A percentile compares a stretch with the other conserved stretches of the same genome.
phyloP scores from a whole-genome alignment of 23 tunicate species.

The Ascidia mentula region DNA sequence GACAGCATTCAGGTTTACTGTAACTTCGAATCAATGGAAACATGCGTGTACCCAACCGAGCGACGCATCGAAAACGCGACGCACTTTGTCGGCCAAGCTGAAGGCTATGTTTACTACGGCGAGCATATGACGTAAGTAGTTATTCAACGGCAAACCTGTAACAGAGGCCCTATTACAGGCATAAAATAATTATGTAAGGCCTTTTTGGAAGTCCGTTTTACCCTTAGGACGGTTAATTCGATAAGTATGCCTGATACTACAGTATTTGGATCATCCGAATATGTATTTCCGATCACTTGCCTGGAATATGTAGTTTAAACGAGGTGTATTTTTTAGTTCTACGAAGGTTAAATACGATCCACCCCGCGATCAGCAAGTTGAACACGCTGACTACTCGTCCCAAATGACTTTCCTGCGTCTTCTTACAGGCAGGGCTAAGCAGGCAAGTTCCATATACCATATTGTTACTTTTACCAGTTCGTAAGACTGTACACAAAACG shows the following conservation, averaged over 20 bases:
- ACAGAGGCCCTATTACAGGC: no score
- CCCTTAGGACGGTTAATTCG: no score
- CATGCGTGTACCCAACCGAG: constrained; percentile 85
- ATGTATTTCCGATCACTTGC: no score
- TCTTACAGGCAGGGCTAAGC: constrained; percentile 78
- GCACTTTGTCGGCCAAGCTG: constrained; percentile 27
- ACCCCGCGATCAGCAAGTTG: constrained; percentile 40
- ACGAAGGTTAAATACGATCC: constrained; percentile 72
- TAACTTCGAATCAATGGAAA: constrained; percentile 86
- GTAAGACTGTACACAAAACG: no score
- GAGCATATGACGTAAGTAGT: constrained; percentile 25
- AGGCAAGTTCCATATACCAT: constrained; percentile 65
- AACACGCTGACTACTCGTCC: constrained; percentile 73
- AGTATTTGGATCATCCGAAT: no score
- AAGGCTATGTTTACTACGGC: constrained; percentile 36
- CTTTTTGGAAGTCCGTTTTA: no score
- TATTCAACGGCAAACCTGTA: no score
- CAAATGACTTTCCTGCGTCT: constrained; percentile 97
- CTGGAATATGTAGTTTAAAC: no score
- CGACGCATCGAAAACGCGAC: constrained; percentile 80
- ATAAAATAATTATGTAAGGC: no score
- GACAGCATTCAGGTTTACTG: constrained; percentile 95
- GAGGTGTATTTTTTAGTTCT: no score
- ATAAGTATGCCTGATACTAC: no score
- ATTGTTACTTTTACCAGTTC: no score